Evolutionary conservation across 2,113 vertebrate genomes (phyloP).

Genomic region (Porphyrio hochstetteri): DNA sequence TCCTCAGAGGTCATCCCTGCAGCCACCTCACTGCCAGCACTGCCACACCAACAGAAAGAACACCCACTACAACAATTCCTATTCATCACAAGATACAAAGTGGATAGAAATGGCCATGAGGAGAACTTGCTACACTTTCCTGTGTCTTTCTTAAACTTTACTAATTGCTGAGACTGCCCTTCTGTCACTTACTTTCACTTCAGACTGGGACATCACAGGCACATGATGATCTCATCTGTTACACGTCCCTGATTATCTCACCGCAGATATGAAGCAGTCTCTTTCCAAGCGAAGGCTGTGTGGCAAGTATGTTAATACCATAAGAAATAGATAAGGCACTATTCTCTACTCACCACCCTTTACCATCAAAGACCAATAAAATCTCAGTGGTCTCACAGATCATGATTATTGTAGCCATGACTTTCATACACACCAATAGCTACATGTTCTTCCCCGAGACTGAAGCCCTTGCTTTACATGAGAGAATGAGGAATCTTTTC

Average conservation of each 20-base stretch:
- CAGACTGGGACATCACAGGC: neutral
- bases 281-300: neutral
- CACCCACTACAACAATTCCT: neutral
- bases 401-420: neutral
- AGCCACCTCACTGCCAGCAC: neutral
- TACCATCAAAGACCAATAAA: neutral
- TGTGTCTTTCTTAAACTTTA: neutral
- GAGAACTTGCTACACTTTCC: neutral
- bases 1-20: neutral
- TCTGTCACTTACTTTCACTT: neutral
- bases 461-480: neutral
- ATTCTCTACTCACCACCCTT: neutral
- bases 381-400: neutral
- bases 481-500: neutral
- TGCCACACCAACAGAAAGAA: neutral
- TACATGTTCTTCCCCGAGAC: neutral
- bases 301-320: neutral
- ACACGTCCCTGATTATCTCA: neutral
- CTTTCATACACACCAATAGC: neutral
- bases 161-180: neutral
- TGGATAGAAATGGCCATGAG: neutral
- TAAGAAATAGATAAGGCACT: fast-evolving
- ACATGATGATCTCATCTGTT: fast-evolving
- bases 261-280: neutral
- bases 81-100: neutral